A percentile compares a stretch with the other conserved stretches of the same genome.
These are phyloP conservation scores for Tromatobia lineatoria DNA, from an alignment of 2,888 invertebrate genomes.

Conservation along the genomic window DNA sequence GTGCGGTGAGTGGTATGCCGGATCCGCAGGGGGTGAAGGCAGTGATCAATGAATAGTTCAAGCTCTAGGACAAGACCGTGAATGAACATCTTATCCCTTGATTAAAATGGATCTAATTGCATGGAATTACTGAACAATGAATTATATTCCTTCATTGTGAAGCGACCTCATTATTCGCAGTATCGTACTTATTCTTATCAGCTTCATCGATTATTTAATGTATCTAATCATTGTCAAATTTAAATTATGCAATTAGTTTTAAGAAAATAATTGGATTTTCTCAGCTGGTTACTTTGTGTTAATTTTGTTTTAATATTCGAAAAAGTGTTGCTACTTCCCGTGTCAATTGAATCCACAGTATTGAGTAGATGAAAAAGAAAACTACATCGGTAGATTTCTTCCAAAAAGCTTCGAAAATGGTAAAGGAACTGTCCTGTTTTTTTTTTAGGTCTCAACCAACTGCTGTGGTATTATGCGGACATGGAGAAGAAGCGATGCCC, in stretches of 20 bases:
- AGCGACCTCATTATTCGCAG: neutral
- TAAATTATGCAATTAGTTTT: too few species aligned
- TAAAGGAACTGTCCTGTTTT: neutral
- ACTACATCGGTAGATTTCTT: neutral
- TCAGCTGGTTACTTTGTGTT: too few species aligned
- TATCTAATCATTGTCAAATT: neutral
- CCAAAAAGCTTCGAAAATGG: neutral
- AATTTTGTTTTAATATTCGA: too few species aligned
- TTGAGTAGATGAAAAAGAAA: neutral
- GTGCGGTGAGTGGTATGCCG: slow-evolving; percentile 90
- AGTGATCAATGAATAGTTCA: neutral
- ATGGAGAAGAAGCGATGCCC: slow-evolving; percentile 94
- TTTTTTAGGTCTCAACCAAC: slow-evolving; percentile 91
- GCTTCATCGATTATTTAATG: too few species aligned
- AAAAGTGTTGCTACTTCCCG: too few species aligned
- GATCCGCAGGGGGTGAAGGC: neutral
- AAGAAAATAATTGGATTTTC: too few species aligned
- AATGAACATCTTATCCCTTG: neutral
- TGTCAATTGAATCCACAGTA: too few species aligned
- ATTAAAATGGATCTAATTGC: too few species aligned
- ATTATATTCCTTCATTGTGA: neutral
- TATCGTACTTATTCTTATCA: too few species aligned
- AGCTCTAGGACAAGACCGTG: neutral
- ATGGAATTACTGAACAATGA: neutral
- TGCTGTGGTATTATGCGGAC: slow-evolving; percentile 96